Evolutionary conservation across 2,797 vertebrate genomes (phyloP).

Genomic region (Anguilla anguilla): DNA sequence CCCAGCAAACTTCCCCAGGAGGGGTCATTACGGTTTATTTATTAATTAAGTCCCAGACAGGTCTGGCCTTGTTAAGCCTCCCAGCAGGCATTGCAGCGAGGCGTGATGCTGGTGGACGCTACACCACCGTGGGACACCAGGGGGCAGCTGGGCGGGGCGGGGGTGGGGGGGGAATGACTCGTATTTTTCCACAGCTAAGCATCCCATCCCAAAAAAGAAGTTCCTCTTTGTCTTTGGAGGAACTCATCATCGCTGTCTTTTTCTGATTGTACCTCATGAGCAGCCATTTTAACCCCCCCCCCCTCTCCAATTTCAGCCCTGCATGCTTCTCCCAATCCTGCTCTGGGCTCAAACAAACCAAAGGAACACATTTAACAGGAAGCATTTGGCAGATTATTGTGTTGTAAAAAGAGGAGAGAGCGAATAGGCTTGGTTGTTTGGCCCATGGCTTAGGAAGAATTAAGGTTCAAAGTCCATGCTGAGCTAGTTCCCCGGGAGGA

Average conservation of each 20-base stretch:
- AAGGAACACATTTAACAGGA: not conserved
- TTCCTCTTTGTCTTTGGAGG: not conserved
- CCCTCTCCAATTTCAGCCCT: not conserved
- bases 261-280: not conserved
- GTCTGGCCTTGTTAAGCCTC: not conserved
- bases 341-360: not conserved
- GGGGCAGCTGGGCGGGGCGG: not conserved
- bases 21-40: too few relatives aligned
- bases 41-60: not conserved
- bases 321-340: not conserved
- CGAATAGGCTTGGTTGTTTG: not conserved
- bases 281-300: not conserved
- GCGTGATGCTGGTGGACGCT: not conserved
- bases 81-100: not conserved
- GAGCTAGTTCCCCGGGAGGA: not conserved
- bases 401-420: not conserved
- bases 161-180: not conserved
- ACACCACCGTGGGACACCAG: not conserved
- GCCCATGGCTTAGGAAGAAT: not conserved
- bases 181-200: not conserved
- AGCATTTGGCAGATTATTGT: not conserved
- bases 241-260: not conserved
- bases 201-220: not conserved
- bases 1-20: not conserved
- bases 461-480: not conserved